phyloP scores from a whole-genome alignment of 2,888 invertebrate genomes.

The Mesodorylaimus sp. region DNA sequence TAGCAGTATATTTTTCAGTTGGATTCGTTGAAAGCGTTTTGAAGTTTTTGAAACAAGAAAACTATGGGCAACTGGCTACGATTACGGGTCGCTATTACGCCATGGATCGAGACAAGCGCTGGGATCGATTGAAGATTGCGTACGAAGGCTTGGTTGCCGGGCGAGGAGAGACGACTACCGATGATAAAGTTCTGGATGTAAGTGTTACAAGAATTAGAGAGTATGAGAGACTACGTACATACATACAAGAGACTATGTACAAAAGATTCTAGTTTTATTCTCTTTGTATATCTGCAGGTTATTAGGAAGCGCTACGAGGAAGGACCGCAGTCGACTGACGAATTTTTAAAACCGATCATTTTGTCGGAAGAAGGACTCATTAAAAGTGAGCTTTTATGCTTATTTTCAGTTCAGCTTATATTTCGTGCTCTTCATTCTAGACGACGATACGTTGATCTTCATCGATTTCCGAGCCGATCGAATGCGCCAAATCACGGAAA shows the following conservation, averaged over 20 bases:
- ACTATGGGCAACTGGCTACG: slow-evolving; percentile 30
- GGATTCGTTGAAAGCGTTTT: slow-evolving; percentile 25
- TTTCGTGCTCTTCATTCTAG: slow-evolving; percentile 15
- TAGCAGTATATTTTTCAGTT: slow-evolving; percentile 14
- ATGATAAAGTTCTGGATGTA: slow-evolving; percentile 19
- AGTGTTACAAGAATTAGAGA: neutral
- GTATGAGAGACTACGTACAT: neutral
- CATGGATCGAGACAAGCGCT: slow-evolving; percentile 34
- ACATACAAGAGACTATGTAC: neutral
- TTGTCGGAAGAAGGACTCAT: slow-evolving; percentile 25
- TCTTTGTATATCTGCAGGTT: slow-evolving; percentile 17
- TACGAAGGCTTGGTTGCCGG: slow-evolving; percentile 34
- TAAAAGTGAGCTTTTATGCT: slow-evolving; percentile 13
- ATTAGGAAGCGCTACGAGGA: slow-evolving; percentile 25
- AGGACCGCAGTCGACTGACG: slow-evolving; percentile 29
- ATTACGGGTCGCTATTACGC: slow-evolving; percentile 35
- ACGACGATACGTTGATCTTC: slow-evolving; percentile 35
- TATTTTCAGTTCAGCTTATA: neutral
- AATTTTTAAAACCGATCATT: slow-evolving; percentile 35
- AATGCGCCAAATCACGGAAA: slow-evolving; percentile 34
- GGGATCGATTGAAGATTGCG: slow-evolving; percentile 29
- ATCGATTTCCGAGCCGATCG: slow-evolving; percentile 36
- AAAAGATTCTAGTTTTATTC: neutral
- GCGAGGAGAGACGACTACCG: slow-evolving; percentile 26
- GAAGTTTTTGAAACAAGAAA: slow-evolving; percentile 20